Conservation (phyloP, 2,113 vertebrate species). For the Struthio camelus region DNA sequence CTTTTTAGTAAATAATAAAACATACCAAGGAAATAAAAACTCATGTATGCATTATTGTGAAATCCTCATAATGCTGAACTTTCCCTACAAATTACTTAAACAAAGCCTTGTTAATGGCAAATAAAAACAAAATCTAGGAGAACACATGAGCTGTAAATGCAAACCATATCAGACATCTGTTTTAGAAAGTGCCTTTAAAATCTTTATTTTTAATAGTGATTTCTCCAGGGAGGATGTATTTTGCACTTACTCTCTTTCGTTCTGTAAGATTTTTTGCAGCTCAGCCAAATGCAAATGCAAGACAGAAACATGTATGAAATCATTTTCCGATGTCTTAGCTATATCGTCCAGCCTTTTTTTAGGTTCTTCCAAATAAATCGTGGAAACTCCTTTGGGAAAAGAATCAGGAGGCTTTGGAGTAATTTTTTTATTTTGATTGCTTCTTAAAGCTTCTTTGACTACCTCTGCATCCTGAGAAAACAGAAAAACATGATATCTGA, state of each 20-base stretch:
- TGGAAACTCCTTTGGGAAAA: neutral
- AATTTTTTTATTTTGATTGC: slow-evolving; percentile 6
- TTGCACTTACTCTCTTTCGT: slow-evolving; percentile 76
- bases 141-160: neutral
- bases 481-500: neutral
- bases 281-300: slow-evolving; percentile 52
- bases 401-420: neutral
- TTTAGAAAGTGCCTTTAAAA: neutral
- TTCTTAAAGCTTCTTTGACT: neutral
- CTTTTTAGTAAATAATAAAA: neutral
- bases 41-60: neutral
- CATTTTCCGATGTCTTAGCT: neutral
- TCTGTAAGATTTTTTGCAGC: slow-evolving; percentile 67
- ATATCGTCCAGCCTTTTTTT: neutral
- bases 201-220: neutral
- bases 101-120: neutral
- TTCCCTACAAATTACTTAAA: neutral
- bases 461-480: slow-evolving; percentile 49
- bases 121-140: neutral
- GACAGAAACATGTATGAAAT: slow-evolving; percentile 29
- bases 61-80: neutral
- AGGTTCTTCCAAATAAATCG: neutral
- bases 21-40: neutral
- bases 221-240: neutral
- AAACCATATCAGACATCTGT: neutral